A percentile compares a stretch with the other conserved stretches of the same genome.
These are phyloP conservation scores for Callospermophilus lateralis DNA, from an alignment of 2,113 vertebrate genomes.

Conservation along the genomic window DNA sequence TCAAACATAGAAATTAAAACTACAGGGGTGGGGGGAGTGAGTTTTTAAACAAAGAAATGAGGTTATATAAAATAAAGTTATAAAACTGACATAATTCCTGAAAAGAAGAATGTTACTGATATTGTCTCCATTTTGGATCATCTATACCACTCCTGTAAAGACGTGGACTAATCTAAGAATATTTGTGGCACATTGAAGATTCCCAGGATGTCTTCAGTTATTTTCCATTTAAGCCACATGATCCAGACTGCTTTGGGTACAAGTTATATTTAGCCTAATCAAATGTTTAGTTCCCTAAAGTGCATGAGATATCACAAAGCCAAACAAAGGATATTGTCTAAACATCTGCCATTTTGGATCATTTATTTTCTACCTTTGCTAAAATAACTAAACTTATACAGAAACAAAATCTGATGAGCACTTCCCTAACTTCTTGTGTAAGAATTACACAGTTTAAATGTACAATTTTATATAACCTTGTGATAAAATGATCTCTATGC, in stretches of 20 bases:
- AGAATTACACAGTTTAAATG: background rate
- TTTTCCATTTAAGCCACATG: background rate
- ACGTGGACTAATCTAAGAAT: background rate
- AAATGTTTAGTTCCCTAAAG: background rate
- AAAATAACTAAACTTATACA: background rate
- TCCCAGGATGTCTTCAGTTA: background rate
- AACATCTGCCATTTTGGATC: background rate
- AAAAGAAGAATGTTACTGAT: background rate
- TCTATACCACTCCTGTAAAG: background rate
- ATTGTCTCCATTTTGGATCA: background rate
- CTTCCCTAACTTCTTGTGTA: background rate
- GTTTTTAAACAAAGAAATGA: constrained; percentile 35
- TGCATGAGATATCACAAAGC: background rate
- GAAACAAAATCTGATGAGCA: constrained; percentile 11
- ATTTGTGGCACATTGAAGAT: constrained; percentile 34
- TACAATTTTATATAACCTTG: background rate
- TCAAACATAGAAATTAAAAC: constrained; percentile 32
- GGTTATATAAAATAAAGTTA: background rate
- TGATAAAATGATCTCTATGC: background rate
- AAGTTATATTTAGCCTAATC: constrained; percentile 41
- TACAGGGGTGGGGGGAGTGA: background rate
- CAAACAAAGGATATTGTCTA: background rate
- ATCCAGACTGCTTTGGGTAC: background rate
- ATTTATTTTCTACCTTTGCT: background rate
- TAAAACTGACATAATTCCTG: background rate